Percentiles rank a stretch among this genome's conserved stretches.
phyloP scores from a whole-genome alignment of 2,797 vertebrate genomes.

The Lates japonicus region DNA sequence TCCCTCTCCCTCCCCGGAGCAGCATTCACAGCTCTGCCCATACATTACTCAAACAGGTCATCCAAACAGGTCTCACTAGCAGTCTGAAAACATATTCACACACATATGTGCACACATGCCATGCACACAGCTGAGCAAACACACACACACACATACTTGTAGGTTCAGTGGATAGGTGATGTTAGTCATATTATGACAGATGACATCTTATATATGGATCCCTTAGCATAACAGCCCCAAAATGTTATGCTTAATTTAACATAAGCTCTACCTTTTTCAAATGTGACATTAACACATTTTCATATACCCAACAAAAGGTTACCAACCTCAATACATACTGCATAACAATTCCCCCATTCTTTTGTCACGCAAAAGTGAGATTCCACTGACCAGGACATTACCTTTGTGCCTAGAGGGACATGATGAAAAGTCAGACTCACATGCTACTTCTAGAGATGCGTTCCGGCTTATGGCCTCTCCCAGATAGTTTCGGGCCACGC shows the following conservation, averaged over 20 bases:
- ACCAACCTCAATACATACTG: slow-evolving; percentile 30
- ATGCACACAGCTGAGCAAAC: slow-evolving; percentile 43
- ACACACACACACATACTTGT: slow-evolving; percentile 43
- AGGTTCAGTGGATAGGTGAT: slow-evolving; percentile 71
- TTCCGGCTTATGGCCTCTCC: slow-evolving; percentile 96
- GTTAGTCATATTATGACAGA: slow-evolving; percentile 74
- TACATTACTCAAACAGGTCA: slow-evolving; percentile 84
- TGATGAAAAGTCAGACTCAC: slow-evolving; percentile 86
- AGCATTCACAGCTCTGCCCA: slow-evolving; percentile 77
- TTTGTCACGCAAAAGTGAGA: slow-evolving; percentile 30
- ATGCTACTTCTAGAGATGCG: slow-evolving; percentile 96
- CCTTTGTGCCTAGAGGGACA: slow-evolving; percentile 13
- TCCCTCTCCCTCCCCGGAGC: slow-evolving; percentile 72
- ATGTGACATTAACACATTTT: slow-evolving; percentile 59
- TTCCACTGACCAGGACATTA: slow-evolving; percentile 32
- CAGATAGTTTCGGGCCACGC: slow-evolving; percentile 96
- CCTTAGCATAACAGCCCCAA: slow-evolving; percentile 50
- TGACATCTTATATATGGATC: slow-evolving; percentile 57
- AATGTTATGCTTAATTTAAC: slow-evolving; percentile 89
- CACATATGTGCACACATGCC: slow-evolving; percentile 56
- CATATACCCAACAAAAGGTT: slow-evolving; percentile 45
- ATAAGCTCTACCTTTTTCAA: slow-evolving; percentile 68
- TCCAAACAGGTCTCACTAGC: slow-evolving; percentile 80
- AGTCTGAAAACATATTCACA: slow-evolving; percentile 73
- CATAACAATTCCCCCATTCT: slow-evolving; percentile 11